A percentile compares a stretch with the other conserved stretches of the same genome.
phyloP scores from a whole-genome alignment of 2,113 vertebrate species.

The Pelmatolapia mariae region DNA sequence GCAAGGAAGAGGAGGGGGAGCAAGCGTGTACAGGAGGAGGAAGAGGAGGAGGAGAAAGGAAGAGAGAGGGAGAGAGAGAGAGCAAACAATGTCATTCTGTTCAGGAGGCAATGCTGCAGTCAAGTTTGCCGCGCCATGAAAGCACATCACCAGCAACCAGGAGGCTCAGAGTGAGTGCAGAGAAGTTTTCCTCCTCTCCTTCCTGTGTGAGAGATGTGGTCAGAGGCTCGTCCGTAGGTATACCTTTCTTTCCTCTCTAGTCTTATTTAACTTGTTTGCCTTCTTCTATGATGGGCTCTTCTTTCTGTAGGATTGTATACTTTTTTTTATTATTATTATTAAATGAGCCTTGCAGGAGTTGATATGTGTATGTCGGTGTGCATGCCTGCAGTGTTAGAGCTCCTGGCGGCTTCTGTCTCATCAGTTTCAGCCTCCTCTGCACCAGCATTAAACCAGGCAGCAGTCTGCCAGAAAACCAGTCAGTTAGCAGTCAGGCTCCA shows the following conservation, averaged over 20 bases:
- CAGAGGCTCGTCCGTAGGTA: slow-evolving; percentile 35
- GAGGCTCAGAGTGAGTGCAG: slow-evolving; percentile 66
- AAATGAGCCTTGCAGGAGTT: slow-evolving; percentile 9
- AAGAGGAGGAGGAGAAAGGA: slow-evolving; percentile 14
- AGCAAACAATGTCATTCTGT: slow-evolving; percentile 86
- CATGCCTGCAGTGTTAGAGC: slow-evolving; percentile 38
- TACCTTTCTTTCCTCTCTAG: background rate
- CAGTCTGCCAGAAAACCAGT: slow-evolving; percentile 33
- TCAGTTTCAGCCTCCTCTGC: slow-evolving; percentile 56
- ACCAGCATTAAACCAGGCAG: slow-evolving; percentile 45
- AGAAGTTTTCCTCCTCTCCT: slow-evolving; percentile 61
- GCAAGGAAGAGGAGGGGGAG: slow-evolving; percentile 69
- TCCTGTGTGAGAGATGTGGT: background rate
- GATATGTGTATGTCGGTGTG: background rate
- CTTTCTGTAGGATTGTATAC: background rate
- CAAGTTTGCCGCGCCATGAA: slow-evolving; percentile 73
- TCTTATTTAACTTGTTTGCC: background rate
- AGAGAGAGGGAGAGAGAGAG: slow-evolving; percentile 56
- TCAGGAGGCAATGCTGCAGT: slow-evolving; percentile 81
- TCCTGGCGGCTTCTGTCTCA: slow-evolving; percentile 29
- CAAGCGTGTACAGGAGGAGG: slow-evolving; percentile 45
- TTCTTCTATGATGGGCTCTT: background rate
- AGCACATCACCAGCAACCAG: slow-evolving; percentile 56
- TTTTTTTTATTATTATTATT: background rate
- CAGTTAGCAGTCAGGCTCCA: slow-evolving; percentile 47